A percentile compares a stretch with the other conserved stretches of the same genome.
phyloP scores from a whole-genome alignment of 2,888 invertebrate genomes.

The Heliothis peltigera region DNA sequence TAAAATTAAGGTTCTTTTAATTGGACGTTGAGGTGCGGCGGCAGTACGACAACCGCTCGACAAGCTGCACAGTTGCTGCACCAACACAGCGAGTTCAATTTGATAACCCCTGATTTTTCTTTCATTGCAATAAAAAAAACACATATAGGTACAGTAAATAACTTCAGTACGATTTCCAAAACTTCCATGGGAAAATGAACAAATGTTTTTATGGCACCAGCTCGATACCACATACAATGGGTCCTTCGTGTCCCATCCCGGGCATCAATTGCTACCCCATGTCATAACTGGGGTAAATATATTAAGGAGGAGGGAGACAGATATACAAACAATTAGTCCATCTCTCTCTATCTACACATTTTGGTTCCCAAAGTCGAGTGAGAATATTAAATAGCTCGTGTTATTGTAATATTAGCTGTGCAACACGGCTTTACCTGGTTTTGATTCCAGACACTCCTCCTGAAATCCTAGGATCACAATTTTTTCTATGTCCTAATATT shows the following conservation, averaged over 20 bases:
- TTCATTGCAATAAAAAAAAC: not conserved
- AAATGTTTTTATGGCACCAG: constrained; percentile 34
- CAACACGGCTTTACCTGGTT: not conserved
- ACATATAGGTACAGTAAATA: constrained; percentile 33
- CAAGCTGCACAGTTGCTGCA: no score
- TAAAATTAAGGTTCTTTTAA: no score
- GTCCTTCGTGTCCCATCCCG: constrained; percentile 41
- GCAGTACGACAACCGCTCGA: no score
- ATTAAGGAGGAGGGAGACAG: constrained; percentile 32
- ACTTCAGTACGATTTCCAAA: constrained; percentile 11
- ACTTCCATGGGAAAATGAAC: constrained; percentile 33
- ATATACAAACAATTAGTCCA: constrained; percentile 10
- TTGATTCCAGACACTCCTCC: no score
- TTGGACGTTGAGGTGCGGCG: no score
- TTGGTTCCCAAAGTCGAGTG: constrained; percentile 57
- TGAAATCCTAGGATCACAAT: no score
- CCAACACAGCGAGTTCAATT: no score
- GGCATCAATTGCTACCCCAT: constrained; percentile 37
- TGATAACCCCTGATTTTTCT: no score
- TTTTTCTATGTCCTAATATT: no score
- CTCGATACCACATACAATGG: constrained; percentile 26
- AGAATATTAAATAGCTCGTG: constrained; percentile 49
- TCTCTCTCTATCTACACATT: constrained; percentile 32
- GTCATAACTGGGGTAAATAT: constrained; percentile 49
- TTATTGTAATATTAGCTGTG: constrained; percentile 52